phyloP scores from a whole-genome alignment of 1,140 invertebrate genomes.

The Tribolium madens region DNA sequence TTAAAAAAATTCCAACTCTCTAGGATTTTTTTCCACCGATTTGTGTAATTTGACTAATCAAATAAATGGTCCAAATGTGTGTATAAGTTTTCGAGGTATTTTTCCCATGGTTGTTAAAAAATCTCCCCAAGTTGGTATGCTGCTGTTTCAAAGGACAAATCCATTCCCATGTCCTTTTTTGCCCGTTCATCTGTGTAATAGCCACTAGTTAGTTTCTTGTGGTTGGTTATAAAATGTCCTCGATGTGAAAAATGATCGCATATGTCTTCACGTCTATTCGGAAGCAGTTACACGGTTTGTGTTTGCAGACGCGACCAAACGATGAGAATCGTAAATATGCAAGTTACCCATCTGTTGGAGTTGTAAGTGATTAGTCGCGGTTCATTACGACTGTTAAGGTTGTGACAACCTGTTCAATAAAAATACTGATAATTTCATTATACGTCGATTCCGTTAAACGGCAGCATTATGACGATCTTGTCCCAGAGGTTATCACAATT shows the following conservation, averaged over 20 bases:
- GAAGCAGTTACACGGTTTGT: conserved; percentile 3
- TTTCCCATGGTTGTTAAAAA: no score
- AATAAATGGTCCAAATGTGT: no score
- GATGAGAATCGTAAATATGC: conserved; percentile 18
- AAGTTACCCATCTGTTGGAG: conserved; percentile 17
- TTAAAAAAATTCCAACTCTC: no score
- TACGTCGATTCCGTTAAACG: background rate
- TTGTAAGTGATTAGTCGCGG: conserved; percentile 9
- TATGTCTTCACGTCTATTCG: conserved; percentile 8
- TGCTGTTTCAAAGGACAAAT: no score
- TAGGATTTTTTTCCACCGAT: no score
- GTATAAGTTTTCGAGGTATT: no score
- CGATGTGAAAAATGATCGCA: background rate
- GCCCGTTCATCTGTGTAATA: no score
- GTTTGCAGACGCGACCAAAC: background rate
- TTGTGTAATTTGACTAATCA: no score
- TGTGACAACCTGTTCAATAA: conserved; percentile 18
- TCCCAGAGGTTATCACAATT: background rate
- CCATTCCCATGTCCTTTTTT: no score
- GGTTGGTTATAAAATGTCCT: background rate
- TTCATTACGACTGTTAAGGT: background rate
- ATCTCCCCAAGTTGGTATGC: no score
- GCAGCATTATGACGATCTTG: background rate
- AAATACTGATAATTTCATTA: conserved; percentile 18
- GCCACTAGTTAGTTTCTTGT: no score